A percentile compares a stretch with the other conserved stretches of the same genome.
phyloP scores from a whole-genome alignment of 2,888 invertebrate species.

The Noctua fimbriata region DNA sequence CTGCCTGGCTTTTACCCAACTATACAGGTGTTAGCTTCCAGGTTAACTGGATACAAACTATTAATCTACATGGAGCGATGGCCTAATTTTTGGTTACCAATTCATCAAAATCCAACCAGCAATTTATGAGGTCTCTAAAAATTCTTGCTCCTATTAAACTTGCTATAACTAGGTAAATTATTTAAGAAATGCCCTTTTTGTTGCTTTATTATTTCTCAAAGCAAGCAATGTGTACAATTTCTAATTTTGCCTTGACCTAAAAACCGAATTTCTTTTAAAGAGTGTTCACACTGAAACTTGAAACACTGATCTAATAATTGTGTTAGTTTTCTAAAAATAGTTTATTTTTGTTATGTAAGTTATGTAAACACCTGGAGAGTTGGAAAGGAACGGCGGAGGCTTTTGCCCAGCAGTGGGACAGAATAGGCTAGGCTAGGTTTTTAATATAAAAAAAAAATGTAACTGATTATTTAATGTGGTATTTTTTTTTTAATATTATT shows the following conservation, averaged over 20 bases:
- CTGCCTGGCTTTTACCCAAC: neutral
- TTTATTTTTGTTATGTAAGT: constrained; percentile 16
- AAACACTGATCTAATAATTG: constrained; percentile 4
- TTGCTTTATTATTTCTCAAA: constrained; percentile 8
- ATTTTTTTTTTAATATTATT: no score
- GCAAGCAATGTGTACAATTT: constrained; percentile 40
- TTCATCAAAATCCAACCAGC: neutral
- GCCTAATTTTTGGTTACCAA: neutral
- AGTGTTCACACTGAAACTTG: constrained; percentile 16
- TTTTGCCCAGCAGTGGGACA: no score
- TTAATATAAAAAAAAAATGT: no score
- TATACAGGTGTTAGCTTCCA: neutral
- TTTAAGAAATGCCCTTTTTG: constrained; percentile 27
- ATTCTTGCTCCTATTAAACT: constrained; percentile 14
- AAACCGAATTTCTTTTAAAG: constrained; percentile 44
- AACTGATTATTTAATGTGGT: constrained; percentile 5
- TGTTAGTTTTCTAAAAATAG: constrained; percentile 15
- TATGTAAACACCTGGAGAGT: no score
- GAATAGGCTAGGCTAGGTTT: no score
- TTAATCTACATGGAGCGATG: neutral
- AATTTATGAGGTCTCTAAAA: neutral
- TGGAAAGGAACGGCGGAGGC: no score
- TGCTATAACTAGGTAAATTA: constrained; percentile 4
- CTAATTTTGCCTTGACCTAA: constrained; percentile 53
- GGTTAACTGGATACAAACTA: neutral